Evolutionary conservation across 2,113 vertebrate species (phyloP).

Genomic region (Eudyptes chrysolophus): DNA sequence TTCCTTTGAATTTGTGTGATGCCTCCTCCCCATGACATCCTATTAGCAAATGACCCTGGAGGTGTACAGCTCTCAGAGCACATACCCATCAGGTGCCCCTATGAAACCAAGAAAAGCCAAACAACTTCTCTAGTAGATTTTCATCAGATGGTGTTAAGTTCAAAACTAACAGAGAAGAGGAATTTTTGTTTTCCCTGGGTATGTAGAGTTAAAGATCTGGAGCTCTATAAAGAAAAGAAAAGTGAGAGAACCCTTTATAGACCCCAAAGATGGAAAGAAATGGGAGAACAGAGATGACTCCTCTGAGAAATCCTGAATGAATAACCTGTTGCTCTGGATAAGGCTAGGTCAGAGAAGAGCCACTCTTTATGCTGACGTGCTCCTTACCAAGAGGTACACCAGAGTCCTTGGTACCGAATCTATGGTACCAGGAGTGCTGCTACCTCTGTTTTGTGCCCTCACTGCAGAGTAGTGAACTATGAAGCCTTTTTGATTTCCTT

Average conservation of each 20-base stretch:
- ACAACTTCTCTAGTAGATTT: background rate
- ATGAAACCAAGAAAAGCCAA: background rate
- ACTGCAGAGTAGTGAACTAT: background rate
- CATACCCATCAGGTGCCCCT: background rate
- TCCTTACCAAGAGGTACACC: background rate
- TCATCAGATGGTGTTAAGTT: background rate
- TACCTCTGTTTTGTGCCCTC: background rate
- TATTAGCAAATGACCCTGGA: background rate
- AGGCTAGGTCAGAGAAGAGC: background rate
- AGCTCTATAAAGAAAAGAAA: background rate
- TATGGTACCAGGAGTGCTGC: background rate
- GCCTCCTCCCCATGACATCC: background rate
- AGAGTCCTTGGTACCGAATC: background rate
- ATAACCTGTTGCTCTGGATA: background rate
- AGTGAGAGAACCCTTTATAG: background rate
- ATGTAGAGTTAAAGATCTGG: background rate
- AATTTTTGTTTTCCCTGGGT: background rate
- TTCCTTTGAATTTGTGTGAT: background rate
- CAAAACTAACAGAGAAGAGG: background rate
- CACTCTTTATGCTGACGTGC: background rate
- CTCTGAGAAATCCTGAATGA: background rate
- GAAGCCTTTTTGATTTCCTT: background rate
- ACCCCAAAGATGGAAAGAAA: background rate
- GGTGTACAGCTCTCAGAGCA: background rate
- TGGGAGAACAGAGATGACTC: background rate